Conservation (phyloP, 2,797 vertebrate genomes). For the Myoxocephalus aenaeus region DNA sequence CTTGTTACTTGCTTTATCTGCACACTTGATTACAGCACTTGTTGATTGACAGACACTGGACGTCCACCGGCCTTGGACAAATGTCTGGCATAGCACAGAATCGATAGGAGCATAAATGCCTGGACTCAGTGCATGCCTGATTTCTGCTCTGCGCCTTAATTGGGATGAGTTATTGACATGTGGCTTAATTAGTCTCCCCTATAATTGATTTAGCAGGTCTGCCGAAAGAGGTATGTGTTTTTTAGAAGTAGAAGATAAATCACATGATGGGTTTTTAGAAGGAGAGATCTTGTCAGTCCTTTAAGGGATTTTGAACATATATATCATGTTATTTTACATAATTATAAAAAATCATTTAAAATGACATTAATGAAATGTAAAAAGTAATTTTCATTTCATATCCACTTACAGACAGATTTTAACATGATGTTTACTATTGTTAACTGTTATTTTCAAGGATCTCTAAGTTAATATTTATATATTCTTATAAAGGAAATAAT, state of each 20-base stretch:
- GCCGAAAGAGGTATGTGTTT: conserved; percentile 4
- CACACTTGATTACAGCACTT: conserved; percentile 64
- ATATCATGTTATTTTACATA: neutral
- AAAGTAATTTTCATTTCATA: neutral
- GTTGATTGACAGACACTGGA: conserved; percentile 64
- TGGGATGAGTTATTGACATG: conserved; percentile 78
- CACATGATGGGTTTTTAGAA: neutral
- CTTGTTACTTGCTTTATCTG: conserved; percentile 59
- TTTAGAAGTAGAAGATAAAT: conserved; percentile 25
- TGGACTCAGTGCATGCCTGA: conserved; percentile 44
- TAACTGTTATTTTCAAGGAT: neutral
- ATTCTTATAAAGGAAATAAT: neutral
- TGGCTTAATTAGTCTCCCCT: conserved; percentile 65
- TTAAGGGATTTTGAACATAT: neutral
- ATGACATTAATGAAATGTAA: neutral
- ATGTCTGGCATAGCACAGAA: conserved; percentile 63
- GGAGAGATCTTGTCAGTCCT: neutral
- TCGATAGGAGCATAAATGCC: conserved; percentile 64
- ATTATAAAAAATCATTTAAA: neutral
- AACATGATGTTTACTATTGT: neutral
- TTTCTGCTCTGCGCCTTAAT: conserved; percentile 71
- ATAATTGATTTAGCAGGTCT: conserved; percentile 63
- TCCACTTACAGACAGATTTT: neutral
- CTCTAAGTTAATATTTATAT: neutral
- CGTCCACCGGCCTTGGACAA: conserved; percentile 51